Evolutionary conservation across 2,113 vertebrate genomes (phyloP), one percentile per base, ranked within the genome.

Genomic region (Capreolus pygargus): DNA sequence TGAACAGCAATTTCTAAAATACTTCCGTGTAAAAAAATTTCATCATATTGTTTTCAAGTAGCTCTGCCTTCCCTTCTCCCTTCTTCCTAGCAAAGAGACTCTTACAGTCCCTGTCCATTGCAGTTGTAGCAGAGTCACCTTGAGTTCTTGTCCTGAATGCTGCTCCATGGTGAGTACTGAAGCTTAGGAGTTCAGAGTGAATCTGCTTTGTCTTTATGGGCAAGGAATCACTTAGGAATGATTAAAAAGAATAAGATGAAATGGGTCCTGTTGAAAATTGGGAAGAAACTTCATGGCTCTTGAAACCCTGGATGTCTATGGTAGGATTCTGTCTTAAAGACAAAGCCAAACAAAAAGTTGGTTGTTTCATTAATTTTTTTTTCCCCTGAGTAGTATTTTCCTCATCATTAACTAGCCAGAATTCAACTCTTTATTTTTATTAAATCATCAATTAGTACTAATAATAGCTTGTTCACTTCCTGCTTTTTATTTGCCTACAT

Each of bases 1-100:
- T 81, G 64, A 87, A 89, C 58, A 82, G 17, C 21, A 45, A 10
- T 94, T 87, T 94, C 86, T 97, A 64, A 94, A 96, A 74, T 57
- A 55, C 85, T 78, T 76, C 13, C 28, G 4, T 79, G 36, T 52
- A 86, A 89, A 96, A 95, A 28, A 96, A 83, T 91, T 64, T 64
- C 85, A 78, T 61, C 36, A n/a, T 76, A 30, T 78, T 74, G 84
- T 94, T 95, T 86, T 88, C 36, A 95, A 83, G 60, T 33, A 74
- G 82, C 25, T 93, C 86, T 91, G 78, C 47, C 50, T 93, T 96
- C 36, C 60, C 19, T 6, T 70, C 23, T 91, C 43, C 28, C 5
- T 43, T 84, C 64, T 88, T 61, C 79, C 97, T 54, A 60, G 95
- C 91, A 90, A 78, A 89, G 76, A 93, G 86, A 25, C 60, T 39